These are phyloP conservation scores for Sinocyclocheilus rhinocerous DNA, from an alignment of 2,113 vertebrate genomes.

Conservation along the genomic window DNA sequence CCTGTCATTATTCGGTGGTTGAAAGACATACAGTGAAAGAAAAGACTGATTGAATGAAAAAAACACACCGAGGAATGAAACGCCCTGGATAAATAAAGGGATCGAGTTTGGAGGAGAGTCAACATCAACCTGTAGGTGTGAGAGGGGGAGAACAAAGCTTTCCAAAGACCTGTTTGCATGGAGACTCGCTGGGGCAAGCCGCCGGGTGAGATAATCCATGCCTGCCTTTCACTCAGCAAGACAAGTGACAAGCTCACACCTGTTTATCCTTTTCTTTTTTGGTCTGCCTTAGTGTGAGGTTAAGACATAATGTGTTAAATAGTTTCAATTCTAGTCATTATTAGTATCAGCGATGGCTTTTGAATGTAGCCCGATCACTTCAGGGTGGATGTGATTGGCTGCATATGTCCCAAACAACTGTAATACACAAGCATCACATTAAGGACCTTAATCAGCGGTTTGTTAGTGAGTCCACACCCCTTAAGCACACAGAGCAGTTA, in stretches of 20 bases:
- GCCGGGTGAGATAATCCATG: conserved; percentile 38
- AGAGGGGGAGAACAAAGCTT: conserved; percentile 49
- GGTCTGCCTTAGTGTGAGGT: conserved; percentile 1
- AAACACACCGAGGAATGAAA: conserved; percentile 44
- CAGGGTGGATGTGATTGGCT: background rate
- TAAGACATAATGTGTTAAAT: conserved; percentile 35
- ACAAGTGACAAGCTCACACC: conserved; percentile 52
- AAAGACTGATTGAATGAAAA: conserved; percentile 45
- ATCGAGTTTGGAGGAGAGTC: conserved; percentile 51
- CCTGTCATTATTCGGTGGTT: conserved; percentile 54
- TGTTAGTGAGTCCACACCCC: background rate
- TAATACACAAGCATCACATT: background rate
- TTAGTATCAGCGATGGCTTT: background rate
- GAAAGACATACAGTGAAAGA: conserved; percentile 57
- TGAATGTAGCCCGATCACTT: background rate
- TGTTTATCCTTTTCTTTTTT: conserved; percentile 21
- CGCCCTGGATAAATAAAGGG: conserved; percentile 60
- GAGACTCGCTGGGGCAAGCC: conserved; percentile 57
- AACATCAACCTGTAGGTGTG: conserved; percentile 55
- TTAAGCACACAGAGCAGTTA: background rate
- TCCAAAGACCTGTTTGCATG: conserved; percentile 46
- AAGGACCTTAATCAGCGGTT: background rate
- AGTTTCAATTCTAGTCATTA: background rate
- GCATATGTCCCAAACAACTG: background rate
- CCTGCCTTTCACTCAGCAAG: conserved; percentile 49